Evolutionary conservation across 1,140 invertebrate species (phyloP), one percentile per base, ranked within the genome.

Genomic region (Acromyrmex charruanus): DNA sequence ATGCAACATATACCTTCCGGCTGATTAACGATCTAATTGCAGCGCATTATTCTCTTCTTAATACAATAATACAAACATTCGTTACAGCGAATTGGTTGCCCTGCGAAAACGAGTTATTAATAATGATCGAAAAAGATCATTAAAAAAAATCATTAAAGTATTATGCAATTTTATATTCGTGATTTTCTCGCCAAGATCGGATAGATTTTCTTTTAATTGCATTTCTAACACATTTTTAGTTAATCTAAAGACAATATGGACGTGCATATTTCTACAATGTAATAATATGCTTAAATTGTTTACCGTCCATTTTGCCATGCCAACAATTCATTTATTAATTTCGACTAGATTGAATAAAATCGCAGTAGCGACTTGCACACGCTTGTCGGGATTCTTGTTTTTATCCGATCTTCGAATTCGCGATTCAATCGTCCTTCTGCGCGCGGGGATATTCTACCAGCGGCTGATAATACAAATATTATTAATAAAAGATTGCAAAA

Each of bases 1-100:
- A 79, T 55, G 61, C 79, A 79, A 77, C 74, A 68, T 12, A n/a
- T 12, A 28, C 44, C 31, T 44, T 35, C 49, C 49, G 28, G 25
- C 28, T 51, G 49, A 85, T 77, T 85, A 75, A 77, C 63, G 12
- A 79, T 79, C 49, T 65, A 65, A 85, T 85, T 79, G 74, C 59
- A 74, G 16, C 55, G 25, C 44, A 51, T 51, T 75, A 14, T 84
- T 84, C 69, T 74, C 25, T 74, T 81, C 55, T 81, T 49, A 75
- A 75, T 69, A 3, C 53, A 81, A 69, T 59, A 74, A 39, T 44
- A 81, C 14, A 39, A 28, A 81, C 14, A 44, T 51, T 77, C 25
- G n/a, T 65, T 55, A 63, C 18, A 61, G 55, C 69, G 80, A 84
- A 74, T 82, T 75, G 6, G 69, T 82, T 35, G 69, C 69, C 55